Evolutionary conservation across 2,113 vertebrate species (phyloP).

Genomic region (Promerops cafer): DNA sequence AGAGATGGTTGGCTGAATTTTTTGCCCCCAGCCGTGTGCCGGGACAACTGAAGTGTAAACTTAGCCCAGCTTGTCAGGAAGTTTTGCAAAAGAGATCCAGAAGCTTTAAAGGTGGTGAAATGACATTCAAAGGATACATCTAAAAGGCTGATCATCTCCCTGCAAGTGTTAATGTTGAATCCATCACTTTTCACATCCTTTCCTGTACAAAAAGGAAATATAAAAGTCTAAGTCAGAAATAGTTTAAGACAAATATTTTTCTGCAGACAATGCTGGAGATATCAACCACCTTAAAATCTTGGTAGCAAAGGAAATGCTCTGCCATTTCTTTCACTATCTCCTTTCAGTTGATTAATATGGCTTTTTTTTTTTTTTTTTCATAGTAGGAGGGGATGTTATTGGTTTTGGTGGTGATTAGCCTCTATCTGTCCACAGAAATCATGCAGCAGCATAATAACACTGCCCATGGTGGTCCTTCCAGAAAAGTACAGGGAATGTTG

Average conservation of each 20-base stretch:
- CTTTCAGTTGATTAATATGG: not conserved
- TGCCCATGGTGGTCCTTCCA: not conserved
- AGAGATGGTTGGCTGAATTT: not conserved
- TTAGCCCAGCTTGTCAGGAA: not conserved
- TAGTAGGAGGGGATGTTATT: not conserved
- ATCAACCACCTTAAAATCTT: not conserved
- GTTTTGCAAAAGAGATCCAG: not conserved
- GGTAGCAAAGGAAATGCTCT: not conserved
- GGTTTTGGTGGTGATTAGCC: not conserved
- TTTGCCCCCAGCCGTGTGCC: not conserved
- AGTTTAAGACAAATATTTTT: not conserved
- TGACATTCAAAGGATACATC: constrained; percentile 83
- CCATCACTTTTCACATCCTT: constrained; percentile 85
- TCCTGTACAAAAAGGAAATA: constrained; percentile 66
- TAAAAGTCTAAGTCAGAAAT: not conserved
- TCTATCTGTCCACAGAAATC: not conserved
- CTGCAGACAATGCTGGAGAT: not conserved
- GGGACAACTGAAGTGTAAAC: not conserved
- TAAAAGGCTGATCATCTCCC: constrained; percentile 86
- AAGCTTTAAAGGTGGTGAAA: not conserved
- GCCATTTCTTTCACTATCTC: not conserved
- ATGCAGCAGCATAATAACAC: not conserved
- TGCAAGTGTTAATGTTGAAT: constrained; percentile 83
- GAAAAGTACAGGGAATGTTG: not conserved
- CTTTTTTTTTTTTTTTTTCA: not conserved